Conservation (phyloP, 2,113 vertebrate genomes). For the Scolopax mira region DNA sequence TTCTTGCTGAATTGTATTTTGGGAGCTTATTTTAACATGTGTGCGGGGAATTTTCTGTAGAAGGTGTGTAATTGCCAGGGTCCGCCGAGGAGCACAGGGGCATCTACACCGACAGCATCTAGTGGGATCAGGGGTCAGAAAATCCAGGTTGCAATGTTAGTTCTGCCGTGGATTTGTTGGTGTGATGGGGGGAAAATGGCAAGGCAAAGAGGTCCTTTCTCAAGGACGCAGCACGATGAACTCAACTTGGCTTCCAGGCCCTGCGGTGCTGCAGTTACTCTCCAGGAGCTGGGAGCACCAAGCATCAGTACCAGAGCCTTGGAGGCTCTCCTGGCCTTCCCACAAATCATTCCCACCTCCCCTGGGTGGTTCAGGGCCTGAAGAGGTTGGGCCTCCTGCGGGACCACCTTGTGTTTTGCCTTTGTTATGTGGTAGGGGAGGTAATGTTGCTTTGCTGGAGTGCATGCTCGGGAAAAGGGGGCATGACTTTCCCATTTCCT, state of each 20-base stretch:
- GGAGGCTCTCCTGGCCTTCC: neutral
- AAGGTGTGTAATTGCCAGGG: neutral
- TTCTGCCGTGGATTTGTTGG: neutral
- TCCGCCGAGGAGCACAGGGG: neutral
- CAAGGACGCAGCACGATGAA: neutral
- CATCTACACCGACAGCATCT: fast-evolving
- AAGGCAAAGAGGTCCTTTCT: neutral
- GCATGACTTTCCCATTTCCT: neutral
- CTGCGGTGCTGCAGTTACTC: neutral
- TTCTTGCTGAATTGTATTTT: neutral
- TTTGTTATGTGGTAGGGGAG: fast-evolving
- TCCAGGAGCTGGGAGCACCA: neutral
- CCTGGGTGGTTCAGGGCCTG: neutral
- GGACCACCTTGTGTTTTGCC: neutral
- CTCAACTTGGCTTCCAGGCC: neutral
- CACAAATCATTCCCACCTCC: neutral
- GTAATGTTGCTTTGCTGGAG: neutral
- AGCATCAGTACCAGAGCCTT: neutral
- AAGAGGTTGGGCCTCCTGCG: fast-evolving
- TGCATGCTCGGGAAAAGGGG: fast-evolving
- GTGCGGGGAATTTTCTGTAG: neutral
- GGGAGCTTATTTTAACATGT: fast-evolving
- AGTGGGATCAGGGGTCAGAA: neutral
- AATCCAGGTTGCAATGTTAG: neutral
- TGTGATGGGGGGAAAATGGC: neutral